A percentile compares a stretch with the other conserved stretches of the same genome.
Evolutionary conservation across 2,888 invertebrate genomes (phyloP).

Genomic region (Protonemura montana): DNA sequence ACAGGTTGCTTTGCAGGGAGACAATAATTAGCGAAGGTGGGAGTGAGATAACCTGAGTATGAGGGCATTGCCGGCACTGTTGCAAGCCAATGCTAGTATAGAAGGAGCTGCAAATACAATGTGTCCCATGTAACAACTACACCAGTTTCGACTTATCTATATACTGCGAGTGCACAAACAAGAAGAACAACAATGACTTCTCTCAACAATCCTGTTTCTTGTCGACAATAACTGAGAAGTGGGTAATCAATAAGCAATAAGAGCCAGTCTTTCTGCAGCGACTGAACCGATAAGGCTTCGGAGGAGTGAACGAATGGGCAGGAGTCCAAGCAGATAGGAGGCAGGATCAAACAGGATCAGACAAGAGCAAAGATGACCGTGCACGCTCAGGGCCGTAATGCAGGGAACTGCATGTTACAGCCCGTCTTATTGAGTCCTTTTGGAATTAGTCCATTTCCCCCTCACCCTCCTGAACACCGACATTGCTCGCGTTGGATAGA

Average conservation of each 20-base stretch:
- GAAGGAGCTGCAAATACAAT: neutral
- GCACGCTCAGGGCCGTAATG: neutral
- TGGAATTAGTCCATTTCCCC: neutral
- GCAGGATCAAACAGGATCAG: neutral
- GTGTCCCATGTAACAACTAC: conserved; percentile 14
- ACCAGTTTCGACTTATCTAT: conserved; percentile 5
- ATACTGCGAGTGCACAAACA: neutral
- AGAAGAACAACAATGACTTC: conserved; percentile 3
- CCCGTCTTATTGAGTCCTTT: neutral
- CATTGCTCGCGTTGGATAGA: too few species aligned
- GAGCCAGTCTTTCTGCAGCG: neutral
- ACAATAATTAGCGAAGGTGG: conserved; percentile 35
- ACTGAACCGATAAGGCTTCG: neutral
- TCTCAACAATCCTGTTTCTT: neutral
- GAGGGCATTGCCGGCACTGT: conserved; percentile 37
- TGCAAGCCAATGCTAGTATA: neutral
- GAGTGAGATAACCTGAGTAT: conserved; percentile 31
- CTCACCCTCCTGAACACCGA: neutral
- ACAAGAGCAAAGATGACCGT: neutral
- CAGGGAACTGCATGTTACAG: neutral
- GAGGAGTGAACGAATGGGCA: neutral
- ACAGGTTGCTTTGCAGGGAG: conserved; percentile 13
- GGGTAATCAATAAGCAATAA: conserved; percentile 12
- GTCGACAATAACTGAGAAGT: neutral
- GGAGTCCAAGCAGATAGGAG: too few species aligned